Base-by-base conservation (phyloP, 2,888 invertebrate species). In the Dryadula phaetusa region DNA sequence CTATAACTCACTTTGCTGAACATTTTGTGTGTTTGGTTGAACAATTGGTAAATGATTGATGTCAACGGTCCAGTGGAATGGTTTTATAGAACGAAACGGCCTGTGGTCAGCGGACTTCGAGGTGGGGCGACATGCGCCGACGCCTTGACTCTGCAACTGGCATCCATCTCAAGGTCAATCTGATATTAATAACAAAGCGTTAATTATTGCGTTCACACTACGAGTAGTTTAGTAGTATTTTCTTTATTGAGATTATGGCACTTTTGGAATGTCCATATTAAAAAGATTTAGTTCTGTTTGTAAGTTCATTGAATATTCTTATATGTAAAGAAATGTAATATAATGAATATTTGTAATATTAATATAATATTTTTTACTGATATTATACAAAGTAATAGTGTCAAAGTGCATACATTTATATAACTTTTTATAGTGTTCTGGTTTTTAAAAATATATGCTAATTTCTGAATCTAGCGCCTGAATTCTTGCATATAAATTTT, bases 121-220 rank as follows among this genome's bases (percentile, higher is more conserved):
- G 81, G 79, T 74, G 77, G 77, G 77, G 77, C 70, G 66, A 74
- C 14, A 16, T 60, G 60, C 44, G 60, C 18, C 44, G 8, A 74
- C 72, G 77, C 85, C 84, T 86, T 87, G 86, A 83, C 81, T 79
- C 78, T 81, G 77, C 79, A 82, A 81, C 82, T 84, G 83, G 84
- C 82, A 82, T 79, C 70, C 49, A 44, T 47, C 44, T 72, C 81
- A 84, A 85, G 87, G 85, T 79, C 79, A 64, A 65, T 72, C 75
- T 74, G 72, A 77, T 75, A 76, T 70, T 69, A 74, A 78, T 77
- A 71, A 58, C 52, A 52, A 72, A 65, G 58, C 62, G 67, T 77
- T 76, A 76, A 78, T 80, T 74, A 78, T 72, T 77, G 68, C 75
- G 37, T 62, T 16, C 56, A 52, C 37, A 44, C 46, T 47, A 32